Conservation (phyloP, 2,113 vertebrate species). For the Sinocyclocheilus maitianheensis region DNA sequence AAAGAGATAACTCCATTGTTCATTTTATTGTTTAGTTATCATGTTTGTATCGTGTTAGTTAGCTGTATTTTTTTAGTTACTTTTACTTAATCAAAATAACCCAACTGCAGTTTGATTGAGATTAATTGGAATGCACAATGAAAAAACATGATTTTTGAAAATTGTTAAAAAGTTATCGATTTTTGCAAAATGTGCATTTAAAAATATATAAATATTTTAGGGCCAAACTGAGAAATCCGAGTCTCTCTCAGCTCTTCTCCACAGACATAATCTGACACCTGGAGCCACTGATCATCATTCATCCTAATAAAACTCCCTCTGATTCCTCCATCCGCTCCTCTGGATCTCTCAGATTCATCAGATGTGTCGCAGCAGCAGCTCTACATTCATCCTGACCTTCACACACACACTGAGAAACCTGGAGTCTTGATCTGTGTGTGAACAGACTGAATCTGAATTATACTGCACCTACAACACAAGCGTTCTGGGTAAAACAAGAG, state of each 20-base stretch:
- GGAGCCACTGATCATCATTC: not conserved
- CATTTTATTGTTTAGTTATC: no score
- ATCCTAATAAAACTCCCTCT: constrained; percentile 22
- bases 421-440: not conserved
- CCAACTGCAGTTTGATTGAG: no score
- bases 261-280: constrained; percentile 26
- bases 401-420: not conserved
- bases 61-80: no score
- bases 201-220: not conserved
- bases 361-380: not conserved
- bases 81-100: no score
- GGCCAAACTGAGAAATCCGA: not conserved
- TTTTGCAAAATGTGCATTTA: not conserved
- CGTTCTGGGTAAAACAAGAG: not conserved
- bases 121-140: no score
- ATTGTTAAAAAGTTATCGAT: no score
- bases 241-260: not conserved
- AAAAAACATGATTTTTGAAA: no score
- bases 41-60: no score
- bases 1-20: no score
- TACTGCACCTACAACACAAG: not conserved
- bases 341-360: not conserved
- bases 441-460: not conserved
- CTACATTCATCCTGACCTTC: constrained; percentile 34
- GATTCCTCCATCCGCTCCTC: no score